Evolutionary conservation across 2,888 invertebrate species (phyloP), one percentile per base, ranked within the genome.

Genomic region (Drosophila siamana): DNA sequence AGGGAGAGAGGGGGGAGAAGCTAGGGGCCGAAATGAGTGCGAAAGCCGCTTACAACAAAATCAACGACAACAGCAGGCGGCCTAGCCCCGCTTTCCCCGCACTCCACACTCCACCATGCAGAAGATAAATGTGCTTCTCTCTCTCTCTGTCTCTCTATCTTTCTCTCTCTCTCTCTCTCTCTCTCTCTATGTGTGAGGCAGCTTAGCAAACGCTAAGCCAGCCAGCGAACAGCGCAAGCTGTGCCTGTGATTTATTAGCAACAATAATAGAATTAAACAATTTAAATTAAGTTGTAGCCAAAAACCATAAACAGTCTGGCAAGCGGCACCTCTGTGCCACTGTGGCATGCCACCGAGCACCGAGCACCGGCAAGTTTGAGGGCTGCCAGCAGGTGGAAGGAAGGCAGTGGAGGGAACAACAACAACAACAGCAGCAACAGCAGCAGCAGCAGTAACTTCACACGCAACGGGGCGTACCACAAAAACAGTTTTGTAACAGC

Each of bases 231-330:
- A 79, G 63, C 86, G 71, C 84, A 85, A 86, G 85, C 87, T 86
- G 85, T 88, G 89, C 69, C 81, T 77, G 83, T 90, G 90, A 90
- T 90, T 90, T 90, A 90, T 90, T 86, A 86, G 86, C 89, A 86
- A 88, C 86, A 88, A 88, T 87, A 86, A 86, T 89, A 90, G 90
- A 90, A 91, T 91, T 90, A 90, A 90, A 88, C 89, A 89, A 90
- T 90, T 90, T 90, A 90, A 90, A 90, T 90, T 90, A 90, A 90
- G 90, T 90, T 90, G 90, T 89, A 88, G 88, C 88, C 86, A 78
- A 88, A 88, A 86, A 78, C 88, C 84, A 84, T 84, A 84, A 84
- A 88, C 84, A 88, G 88, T 90, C 89, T 85, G 83, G 80, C 90
- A 72, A 71, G 67, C 67, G 59, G 46, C 65, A 72, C 72, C 60